Evolutionary conservation across 2,888 invertebrate species (phyloP), one percentile per base, ranked within the genome.

Genomic region (Biston stratarius): DNA sequence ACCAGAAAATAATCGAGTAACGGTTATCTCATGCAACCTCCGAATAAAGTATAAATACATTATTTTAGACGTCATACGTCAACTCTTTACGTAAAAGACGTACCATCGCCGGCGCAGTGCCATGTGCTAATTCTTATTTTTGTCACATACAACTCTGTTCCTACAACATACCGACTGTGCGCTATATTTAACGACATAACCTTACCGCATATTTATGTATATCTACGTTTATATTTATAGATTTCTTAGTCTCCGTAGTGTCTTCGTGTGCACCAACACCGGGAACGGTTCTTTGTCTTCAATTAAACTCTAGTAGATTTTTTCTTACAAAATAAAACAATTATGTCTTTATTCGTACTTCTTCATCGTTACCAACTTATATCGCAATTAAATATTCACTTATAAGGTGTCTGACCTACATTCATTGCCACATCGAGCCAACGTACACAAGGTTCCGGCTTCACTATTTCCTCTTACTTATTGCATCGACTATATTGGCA

Each of bases 101-200:
- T 58, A 10, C 24, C 12, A 64, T 65, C 56, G 56, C 49, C 68
- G 64, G 69, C 73, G 75, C 74, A 61, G 67, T 72, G 69, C 73
- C 74, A 80, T 82, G 82, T 77, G 83, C 77, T 82, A 80, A 80
- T 83, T 82, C 67, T 77, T 83, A 85, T 85, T 78, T 79, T 71
- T 75, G 78, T 77, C 76, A 73, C 77, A 71, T 70, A 62, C 65
- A 42, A 62, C 70, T 67, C 68, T 72, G 71, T 73, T 73, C 73
- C 72, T 64, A 66, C 69, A 63, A 61, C 55, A 53, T 65, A 64
- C 66, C 58, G 67, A 64, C 61, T 61, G 61, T 68, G 64, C 56
- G 64, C 74, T 70, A 65, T 64, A 69, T 72, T 70, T 71, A 68
- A 56, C 53, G 12, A 61, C 60, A 55, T 60, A 57, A 72, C 62